Percentiles rank a stretch among this genome's conserved stretches.
Evolutionary conservation across 2,888 invertebrate species (phyloP).

Genomic region (Deroplatys truncata): DNA sequence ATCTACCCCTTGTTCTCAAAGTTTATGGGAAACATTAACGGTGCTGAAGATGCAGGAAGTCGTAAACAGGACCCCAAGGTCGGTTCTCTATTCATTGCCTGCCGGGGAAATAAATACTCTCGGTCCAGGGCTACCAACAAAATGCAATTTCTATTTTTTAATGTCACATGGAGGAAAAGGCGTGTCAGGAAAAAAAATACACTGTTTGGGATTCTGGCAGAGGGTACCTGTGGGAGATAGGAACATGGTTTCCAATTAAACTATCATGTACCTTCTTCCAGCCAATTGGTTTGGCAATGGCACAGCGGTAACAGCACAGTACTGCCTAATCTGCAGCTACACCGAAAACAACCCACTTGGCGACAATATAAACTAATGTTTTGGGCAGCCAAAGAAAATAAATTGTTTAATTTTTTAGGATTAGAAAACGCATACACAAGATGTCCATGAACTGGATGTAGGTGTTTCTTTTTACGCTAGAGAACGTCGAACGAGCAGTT

Average conservation of each 20-base stretch:
- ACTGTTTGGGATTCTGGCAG: neutral
- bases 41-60: neutral
- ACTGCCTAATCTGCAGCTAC: neutral
- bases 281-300: neutral
- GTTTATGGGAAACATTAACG: neutral
- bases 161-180: neutral
- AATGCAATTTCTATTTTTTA: neutral
- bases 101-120: neutral
- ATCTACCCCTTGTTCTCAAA: neutral
- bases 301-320: neutral
- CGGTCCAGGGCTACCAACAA: neutral
- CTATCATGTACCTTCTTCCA: neutral
- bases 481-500: no score
- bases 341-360: neutral
- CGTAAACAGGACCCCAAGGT: neutral
- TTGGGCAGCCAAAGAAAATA: neutral
- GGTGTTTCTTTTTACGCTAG: no score
- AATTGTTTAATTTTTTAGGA: no score
- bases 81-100: neutral
- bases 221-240: neutral
- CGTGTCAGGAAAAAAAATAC: neutral
- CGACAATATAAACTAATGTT: neutral
- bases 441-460: no score
- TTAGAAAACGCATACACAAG: no score
- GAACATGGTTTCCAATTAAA: slow-evolving; percentile 1